Conservation (phyloP, 2,113 vertebrate species). For the Eclectus roratus region DNA sequence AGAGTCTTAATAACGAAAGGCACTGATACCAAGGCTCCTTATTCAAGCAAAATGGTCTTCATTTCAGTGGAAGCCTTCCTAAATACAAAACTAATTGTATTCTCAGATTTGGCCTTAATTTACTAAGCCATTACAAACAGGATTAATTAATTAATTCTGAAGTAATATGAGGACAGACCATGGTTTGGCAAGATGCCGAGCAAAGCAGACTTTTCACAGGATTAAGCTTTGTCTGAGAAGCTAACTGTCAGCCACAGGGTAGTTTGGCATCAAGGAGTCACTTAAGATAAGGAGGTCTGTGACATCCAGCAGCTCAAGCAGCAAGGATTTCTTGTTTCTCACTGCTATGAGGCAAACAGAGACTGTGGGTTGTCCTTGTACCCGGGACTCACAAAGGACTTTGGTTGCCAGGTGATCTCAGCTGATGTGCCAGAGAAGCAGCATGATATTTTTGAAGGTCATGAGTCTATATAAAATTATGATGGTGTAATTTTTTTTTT, state of each 20-base stretch:
- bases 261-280: neutral
- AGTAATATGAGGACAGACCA: neutral
- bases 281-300: neutral
- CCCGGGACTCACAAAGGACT: neutral
- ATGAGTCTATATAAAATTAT: neutral
- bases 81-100: neutral
- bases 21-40: neutral
- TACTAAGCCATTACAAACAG: neutral
- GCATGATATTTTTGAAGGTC: neutral
- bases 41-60: neutral
- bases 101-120: neutral
- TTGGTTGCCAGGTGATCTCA: neutral
- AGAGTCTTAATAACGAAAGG: neutral
- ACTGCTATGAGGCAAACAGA: neutral
- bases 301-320: neutral
- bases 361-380: neutral
- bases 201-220: conserved; percentile 2
- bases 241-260: neutral
- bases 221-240: neutral
- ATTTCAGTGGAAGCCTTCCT: neutral
- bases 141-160: neutral
- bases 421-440: neutral
- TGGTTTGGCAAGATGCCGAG: neutral
- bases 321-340: neutral
- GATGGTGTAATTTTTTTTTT: neutral